phyloP scores from a whole-genome alignment of 2,888 invertebrate genomes.

The Agrotis exclamationis region DNA sequence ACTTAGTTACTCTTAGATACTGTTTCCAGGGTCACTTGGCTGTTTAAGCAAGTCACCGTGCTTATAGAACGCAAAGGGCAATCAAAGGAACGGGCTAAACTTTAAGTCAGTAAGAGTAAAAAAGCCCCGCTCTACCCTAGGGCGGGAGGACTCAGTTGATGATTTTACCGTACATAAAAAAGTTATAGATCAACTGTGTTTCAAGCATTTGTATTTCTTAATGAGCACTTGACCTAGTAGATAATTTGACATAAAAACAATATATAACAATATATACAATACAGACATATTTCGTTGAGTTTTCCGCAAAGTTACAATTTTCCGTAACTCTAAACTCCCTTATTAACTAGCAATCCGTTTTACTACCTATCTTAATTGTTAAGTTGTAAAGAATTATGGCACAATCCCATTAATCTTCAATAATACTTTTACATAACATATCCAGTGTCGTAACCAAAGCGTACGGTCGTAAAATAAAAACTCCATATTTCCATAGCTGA shows the following conservation, averaged over 20 bases:
- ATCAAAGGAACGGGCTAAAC: too few species aligned
- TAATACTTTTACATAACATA: conserved; percentile 21
- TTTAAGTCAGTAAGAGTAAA: too few species aligned
- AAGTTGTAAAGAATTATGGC: neutral
- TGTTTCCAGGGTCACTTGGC: too few species aligned
- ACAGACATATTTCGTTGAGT: neutral
- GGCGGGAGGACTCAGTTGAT: too few species aligned
- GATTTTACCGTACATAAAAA: too few species aligned
- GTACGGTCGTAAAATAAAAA: conserved; percentile 40
- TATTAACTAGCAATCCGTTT: neutral
- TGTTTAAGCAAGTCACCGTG: too few species aligned
- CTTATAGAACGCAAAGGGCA: too few species aligned
- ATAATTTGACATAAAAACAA: neutral
- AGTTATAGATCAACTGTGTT: too few species aligned
- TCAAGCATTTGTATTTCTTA: too few species aligned
- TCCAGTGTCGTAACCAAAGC: conserved; percentile 28
- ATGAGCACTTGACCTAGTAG: neutral
- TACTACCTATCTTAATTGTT: neutral
- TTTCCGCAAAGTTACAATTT: neutral
- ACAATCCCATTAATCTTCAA: neutral
- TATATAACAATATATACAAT: too few species aligned
- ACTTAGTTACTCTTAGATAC: neutral
- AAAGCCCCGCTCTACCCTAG: too few species aligned
- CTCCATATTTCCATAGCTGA: conserved; percentile 2
- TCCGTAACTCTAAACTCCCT: neutral